phyloP scores from a whole-genome alignment of 2,113 vertebrate species.

The Zapus hudsonius region DNA sequence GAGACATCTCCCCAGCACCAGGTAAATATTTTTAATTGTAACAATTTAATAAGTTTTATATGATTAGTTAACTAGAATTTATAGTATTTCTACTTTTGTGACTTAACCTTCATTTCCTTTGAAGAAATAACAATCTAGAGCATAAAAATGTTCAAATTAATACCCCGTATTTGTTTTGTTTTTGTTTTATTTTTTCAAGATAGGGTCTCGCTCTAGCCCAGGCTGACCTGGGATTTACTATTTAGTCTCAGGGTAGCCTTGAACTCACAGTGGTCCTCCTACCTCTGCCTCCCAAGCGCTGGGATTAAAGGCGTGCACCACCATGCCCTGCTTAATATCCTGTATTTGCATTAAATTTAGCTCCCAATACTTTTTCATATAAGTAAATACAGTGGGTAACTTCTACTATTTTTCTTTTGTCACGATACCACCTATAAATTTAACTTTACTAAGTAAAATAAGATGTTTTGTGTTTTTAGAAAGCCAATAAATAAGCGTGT shows the following conservation, averaged over 20 bases:
- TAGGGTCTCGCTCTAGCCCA: too few species aligned
- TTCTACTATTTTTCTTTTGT: conserved; percentile 41
- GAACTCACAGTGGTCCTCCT: too few species aligned
- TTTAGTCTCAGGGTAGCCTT: too few species aligned
- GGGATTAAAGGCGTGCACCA: too few species aligned
- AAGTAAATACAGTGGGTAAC: not conserved
- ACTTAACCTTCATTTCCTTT: conserved; percentile 59
- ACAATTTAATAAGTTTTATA: conserved; percentile 9
- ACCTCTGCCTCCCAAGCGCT: too few species aligned
- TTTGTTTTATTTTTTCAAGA: too few species aligned
- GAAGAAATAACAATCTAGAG: conserved; percentile 12
- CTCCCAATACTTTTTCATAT: conserved; percentile 1
- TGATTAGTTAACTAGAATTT: conserved; percentile 47
- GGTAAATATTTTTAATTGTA: conserved; percentile 80
- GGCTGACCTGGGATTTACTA: too few species aligned
- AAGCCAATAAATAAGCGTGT: not conserved
- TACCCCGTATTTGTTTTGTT: too few species aligned
- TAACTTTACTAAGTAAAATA: conserved; percentile 49
- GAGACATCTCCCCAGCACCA: not conserved
- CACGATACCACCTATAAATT: conserved; percentile 1
- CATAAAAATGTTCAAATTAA: conserved; percentile 35
- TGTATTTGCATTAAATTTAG: not conserved
- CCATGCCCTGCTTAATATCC: too few species aligned
- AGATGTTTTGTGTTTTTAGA: conserved; percentile 59
- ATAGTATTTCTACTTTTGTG: conserved; percentile 21